Evolutionary conservation across 1,140 invertebrate genomes (phyloP), one percentile per base, ranked within the genome.

Genomic region (Araneus ventricosus): DNA sequence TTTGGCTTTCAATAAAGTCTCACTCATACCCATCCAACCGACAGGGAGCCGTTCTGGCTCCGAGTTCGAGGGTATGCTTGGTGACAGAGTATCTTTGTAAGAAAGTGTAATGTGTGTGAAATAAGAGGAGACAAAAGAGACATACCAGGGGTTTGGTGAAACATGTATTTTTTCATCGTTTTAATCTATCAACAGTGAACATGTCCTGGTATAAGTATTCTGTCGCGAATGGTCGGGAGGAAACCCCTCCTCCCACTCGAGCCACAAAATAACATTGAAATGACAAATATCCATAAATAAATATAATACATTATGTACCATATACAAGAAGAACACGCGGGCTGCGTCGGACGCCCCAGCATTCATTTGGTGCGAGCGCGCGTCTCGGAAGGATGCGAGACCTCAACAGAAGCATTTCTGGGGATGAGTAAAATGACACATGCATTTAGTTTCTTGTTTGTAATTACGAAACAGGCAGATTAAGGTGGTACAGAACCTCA

Each of bases 151-250:
- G 14, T 86, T 87, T 88, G 91, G 91, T 93, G 91, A 93, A 93
- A 92, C 90, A 92, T 86, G 82, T 92, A 86, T 75, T 80, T 93
- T 92, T 75, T 75, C 30, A 20, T 34, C 67, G 6, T 87, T 34
- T 92, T 86, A 92, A 86, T 93, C 91, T 93, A 93, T 93, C 70
- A 93, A 93, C 91, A 93, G 91, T 93, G 91, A 93, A 93, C 91
- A 93, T 93, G 85, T 87, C 61, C 22, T 87, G 91, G 85, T 93
- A 75, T 80, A 41, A 59, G 67, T 59, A 90, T 84, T 91, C 37
- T 84, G 70, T 79, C 27, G 45, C 30, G 70, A 89, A 89, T 89
- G 88, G 88, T 37, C 20, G 5, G 34, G 34, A 17, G 45, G 24
- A 17, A 6, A 45, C 24, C 63, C 7, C 20, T 5, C n/a, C 52